Evolutionary conservation across 2,888 invertebrate species (phyloP).

Genomic region (Strigamia transsilvanica): DNA sequence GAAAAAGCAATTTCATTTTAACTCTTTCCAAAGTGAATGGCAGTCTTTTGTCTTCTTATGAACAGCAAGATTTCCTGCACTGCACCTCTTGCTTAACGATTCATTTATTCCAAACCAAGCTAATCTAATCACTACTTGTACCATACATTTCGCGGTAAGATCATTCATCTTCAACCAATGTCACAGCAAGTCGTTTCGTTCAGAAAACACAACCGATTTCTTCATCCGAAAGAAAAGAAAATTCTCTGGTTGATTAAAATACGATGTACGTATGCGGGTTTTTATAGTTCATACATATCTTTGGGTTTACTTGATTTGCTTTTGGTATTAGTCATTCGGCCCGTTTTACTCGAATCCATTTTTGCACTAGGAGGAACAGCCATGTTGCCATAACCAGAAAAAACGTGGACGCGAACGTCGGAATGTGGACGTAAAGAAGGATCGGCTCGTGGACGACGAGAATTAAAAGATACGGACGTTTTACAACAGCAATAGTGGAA

Average conservation of each 20-base stretch:
- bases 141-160: neutral
- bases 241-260: no score
- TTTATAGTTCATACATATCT: constrained; percentile 58
- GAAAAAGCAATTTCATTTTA: constrained; percentile 7
- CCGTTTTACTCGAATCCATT: constrained; percentile 60
- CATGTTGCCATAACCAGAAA: constrained; percentile 73
- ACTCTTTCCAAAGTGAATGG: neutral
- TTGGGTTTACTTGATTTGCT: constrained; percentile 53
- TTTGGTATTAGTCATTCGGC: neutral
- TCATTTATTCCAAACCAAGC: neutral
- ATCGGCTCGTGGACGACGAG: constrained; percentile 48
- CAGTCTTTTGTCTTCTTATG: constrained; percentile 2
- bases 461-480: constrained; percentile 73
- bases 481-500: constrained; percentile 85
- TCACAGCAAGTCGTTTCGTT: neutral
- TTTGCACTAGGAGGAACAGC: constrained; percentile 63
- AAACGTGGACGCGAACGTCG: constrained; percentile 78
- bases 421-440: constrained; percentile 66
- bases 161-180: neutral
- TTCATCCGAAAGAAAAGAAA: no score
- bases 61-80: neutral
- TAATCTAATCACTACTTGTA: neutral
- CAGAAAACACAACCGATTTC: neutral
- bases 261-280: neutral
- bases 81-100: neutral